Evolutionary conservation across 2,797 vertebrate species (phyloP).

Genomic region (Decapterus maruadsi): DNA sequence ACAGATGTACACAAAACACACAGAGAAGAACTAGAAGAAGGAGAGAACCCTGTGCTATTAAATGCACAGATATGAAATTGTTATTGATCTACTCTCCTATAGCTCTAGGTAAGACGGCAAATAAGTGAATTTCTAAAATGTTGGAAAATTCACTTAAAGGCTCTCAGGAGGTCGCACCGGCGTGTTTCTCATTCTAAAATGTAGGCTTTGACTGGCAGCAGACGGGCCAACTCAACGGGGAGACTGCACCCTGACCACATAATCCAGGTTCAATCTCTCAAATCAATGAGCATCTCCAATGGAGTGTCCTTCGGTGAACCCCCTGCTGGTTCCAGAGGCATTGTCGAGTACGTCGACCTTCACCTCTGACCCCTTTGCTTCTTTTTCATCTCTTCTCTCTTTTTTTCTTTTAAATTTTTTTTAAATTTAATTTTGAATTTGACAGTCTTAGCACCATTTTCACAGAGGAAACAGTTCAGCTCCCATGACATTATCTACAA

Average conservation of each 20-base stretch:
- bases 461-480: neutral
- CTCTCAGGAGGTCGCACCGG: neutral
- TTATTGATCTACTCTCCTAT: constrained; percentile 11
- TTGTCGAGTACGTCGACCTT: neutral
- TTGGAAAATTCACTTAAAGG: neutral
- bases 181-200: neutral
- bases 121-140: neutral
- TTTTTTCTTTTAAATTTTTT: neutral
- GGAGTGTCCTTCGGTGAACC: constrained; percentile 7
- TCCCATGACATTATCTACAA: constrained; percentile 6
- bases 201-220: constrained; percentile 20
- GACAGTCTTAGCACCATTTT: neutral
- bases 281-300: constrained; percentile 14
- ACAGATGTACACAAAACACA: constrained; percentile 4
- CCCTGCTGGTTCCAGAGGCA: constrained; percentile 7
- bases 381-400: neutral
- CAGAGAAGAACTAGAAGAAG: neutral
- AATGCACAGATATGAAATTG: constrained; percentile 12
- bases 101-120: neutral
- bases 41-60: neutral
- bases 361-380: constrained; percentile 11
- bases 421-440: neutral
- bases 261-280: constrained; percentile 25
- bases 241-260: neutral
- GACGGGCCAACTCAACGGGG: constrained; percentile 1